Percentiles rank a stretch among this genome's conserved stretches.
Conservation (phyloP, 2,113 vertebrate genomes). For the Hoplias malabaricus region DNA sequence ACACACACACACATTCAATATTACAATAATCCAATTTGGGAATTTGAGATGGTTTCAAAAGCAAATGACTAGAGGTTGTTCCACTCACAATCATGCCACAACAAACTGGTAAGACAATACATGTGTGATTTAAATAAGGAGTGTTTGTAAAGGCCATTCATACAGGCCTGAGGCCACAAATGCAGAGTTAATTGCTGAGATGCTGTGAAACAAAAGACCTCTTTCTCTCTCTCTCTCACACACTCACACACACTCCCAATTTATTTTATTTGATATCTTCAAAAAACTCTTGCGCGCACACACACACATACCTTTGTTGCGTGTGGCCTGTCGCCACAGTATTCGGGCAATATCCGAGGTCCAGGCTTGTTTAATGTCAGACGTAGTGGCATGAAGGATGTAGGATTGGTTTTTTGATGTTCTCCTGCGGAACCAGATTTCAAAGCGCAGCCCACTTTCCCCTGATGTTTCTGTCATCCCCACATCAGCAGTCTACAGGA, state of each 20-base stretch:
- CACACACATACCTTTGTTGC: slow-evolving; percentile 85
- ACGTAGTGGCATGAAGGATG: slow-evolving; percentile 78
- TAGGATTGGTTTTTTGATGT: slow-evolving; percentile 82
- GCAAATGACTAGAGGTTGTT: slow-evolving; percentile 21
- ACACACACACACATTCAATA: slow-evolving; percentile 29
- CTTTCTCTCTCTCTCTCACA: background rate
- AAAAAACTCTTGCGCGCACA: background rate
- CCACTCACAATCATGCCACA: background rate
- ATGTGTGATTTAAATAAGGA: slow-evolving; percentile 16
- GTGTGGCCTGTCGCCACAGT: slow-evolving; percentile 89
- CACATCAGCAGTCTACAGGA: slow-evolving; percentile 80
- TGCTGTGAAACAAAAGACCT: slow-evolving; percentile 34
- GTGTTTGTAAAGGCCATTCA: slow-evolving; percentile 13
- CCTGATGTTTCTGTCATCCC: slow-evolving; percentile 83
- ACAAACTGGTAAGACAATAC: slow-evolving; percentile 38
- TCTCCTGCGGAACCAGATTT: slow-evolving; percentile 85
- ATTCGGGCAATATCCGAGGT: slow-evolving; percentile 84
- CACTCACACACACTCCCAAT: background rate
- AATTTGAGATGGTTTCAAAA: slow-evolving; percentile 33
- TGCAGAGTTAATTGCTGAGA: slow-evolving; percentile 20
- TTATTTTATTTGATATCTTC: background rate
- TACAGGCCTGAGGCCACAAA: slow-evolving; percentile 3
- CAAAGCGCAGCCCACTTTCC: slow-evolving; percentile 79
- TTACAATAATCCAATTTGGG: background rate
- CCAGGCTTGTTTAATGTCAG: slow-evolving; percentile 84